These are phyloP conservation scores for Pristionchus mayeri DNA, from an alignment of 2,888 invertebrate species.

Conservation along the genomic window DNA sequence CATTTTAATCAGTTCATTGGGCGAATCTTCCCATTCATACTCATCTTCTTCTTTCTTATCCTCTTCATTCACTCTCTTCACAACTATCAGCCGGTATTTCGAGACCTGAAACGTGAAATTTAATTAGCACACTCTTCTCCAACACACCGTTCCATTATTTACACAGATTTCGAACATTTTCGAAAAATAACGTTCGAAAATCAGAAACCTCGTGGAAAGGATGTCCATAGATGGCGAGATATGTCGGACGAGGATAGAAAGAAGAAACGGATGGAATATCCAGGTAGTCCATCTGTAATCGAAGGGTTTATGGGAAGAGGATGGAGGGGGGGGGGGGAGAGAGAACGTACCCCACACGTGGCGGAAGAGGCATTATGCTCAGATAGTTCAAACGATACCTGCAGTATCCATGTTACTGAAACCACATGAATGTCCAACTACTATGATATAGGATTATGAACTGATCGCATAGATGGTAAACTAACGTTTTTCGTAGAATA, in stretches of 20 bases:
- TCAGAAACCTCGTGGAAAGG: constrained; percentile 17
- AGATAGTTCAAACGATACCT: constrained; percentile 39
- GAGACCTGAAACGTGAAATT: background rate
- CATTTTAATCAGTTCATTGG: background rate
- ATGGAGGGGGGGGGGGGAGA: background rate
- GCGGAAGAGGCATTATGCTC: background rate
- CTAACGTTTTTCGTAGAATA: constrained; percentile 5
- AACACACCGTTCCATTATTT: background rate
- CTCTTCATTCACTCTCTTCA: constrained; percentile 23
- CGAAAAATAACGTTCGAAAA: background rate
- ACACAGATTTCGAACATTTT: background rate
- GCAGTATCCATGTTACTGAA: background rate
- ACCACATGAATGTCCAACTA: too few relatives aligned
- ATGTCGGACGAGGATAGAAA: constrained; percentile 27
- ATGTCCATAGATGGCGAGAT: constrained; percentile 26
- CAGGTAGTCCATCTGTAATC: constrained; percentile 17
- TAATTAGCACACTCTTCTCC: background rate
- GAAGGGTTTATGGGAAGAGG: background rate
- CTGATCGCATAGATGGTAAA: background rate
- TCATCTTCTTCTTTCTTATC: background rate
- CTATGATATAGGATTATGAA: background rate
- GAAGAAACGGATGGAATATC: constrained; percentile 11
- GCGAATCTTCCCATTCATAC: constrained; percentile 24
- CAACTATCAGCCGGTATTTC: constrained; percentile 4
- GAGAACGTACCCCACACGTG: constrained; percentile 42